Percentiles rank a stretch among this genome's conserved stretches.
These are phyloP conservation scores for Gallinago stenura DNA, from an alignment of 2,797 vertebrate species.

Conservation along the genomic window DNA sequence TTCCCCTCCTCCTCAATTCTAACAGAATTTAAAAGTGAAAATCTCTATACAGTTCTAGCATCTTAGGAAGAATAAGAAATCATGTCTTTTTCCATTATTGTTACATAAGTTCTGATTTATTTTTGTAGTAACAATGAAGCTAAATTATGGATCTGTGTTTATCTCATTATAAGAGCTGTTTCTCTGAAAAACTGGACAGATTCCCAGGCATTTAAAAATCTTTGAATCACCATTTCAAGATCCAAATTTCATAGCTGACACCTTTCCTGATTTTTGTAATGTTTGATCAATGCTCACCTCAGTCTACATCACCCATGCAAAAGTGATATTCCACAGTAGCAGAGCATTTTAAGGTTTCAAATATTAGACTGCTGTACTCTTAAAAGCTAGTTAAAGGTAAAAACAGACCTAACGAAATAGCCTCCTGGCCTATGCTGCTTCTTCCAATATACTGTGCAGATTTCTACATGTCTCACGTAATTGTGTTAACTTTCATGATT, in stretches of 20 bases:
- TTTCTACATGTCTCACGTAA: background rate
- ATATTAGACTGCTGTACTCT: background rate
- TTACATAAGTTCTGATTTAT: background rate
- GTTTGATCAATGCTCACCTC: background rate
- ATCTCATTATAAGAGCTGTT: background rate
- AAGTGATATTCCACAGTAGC: background rate
- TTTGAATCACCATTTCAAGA: background rate
- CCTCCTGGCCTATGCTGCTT: background rate
- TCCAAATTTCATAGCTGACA: background rate
- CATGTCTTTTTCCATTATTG: background rate
- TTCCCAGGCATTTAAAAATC: background rate
- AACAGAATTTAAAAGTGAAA: background rate
- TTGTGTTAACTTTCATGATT: background rate
- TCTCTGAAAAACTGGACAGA: background rate
- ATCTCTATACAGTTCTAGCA: background rate
- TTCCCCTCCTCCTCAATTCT: background rate
- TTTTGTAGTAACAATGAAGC: background rate
- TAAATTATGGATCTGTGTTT: background rate
- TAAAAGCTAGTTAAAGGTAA: background rate
- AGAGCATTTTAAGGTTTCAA: background rate
- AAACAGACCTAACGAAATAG: background rate
- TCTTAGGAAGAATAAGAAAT: background rate
- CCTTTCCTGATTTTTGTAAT: background rate
- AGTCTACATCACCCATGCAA: background rate
- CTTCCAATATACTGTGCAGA: background rate